Conservation (phyloP, 2,113 vertebrate species). For the Sebastes schlegelii region DNA sequence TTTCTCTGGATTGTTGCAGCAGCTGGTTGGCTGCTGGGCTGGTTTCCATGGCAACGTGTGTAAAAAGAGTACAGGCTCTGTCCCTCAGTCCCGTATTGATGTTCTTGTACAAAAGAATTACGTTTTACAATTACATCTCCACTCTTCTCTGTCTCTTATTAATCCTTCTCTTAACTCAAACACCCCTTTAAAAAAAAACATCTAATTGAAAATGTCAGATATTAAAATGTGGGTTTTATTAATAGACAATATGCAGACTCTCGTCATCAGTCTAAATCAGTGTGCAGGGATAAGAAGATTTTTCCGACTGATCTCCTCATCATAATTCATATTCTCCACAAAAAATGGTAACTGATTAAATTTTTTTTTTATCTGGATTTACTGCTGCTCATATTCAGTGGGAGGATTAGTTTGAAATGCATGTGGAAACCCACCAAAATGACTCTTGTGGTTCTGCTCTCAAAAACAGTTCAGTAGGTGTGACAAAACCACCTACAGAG, state of each 20-base stretch:
- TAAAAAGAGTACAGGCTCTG: slow-evolving; percentile 61
- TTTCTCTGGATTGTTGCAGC: slow-evolving; percentile 59
- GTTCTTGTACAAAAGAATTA: slow-evolving; percentile 71
- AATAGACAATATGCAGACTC: slow-evolving; percentile 1
- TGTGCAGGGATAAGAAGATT: not conserved
- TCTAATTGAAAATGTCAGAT: not conserved
- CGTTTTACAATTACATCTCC: slow-evolving; percentile 61
- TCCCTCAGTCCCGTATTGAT: slow-evolving; percentile 72
- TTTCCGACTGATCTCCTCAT: slow-evolving; percentile 4
- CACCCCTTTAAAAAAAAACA: not conserved
- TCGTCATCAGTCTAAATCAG: not conserved
- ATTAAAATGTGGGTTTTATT: slow-evolving; percentile 20
- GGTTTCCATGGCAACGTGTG: slow-evolving; percentile 77
- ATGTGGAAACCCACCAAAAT: slow-evolving; percentile 26
- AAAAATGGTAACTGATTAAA: slow-evolving; percentile 14
- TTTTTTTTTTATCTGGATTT: slow-evolving; percentile 21
- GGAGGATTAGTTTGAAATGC: slow-evolving; percentile 42
- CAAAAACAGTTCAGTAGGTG: slow-evolving; percentile 8
- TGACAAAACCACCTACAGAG: slow-evolving; percentile 29
- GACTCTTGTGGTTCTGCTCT: slow-evolving; percentile 18
- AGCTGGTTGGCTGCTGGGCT: slow-evolving; percentile 81
- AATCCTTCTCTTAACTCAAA: slow-evolving; percentile 11
- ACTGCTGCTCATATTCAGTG: slow-evolving; percentile 38
- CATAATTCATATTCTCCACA: slow-evolving; percentile 28
- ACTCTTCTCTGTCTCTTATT: slow-evolving; percentile 8